Evolutionary conservation across 2,888 invertebrate genomes (phyloP), one percentile per base, ranked within the genome.

Genomic region (Meta bourneti): DNA sequence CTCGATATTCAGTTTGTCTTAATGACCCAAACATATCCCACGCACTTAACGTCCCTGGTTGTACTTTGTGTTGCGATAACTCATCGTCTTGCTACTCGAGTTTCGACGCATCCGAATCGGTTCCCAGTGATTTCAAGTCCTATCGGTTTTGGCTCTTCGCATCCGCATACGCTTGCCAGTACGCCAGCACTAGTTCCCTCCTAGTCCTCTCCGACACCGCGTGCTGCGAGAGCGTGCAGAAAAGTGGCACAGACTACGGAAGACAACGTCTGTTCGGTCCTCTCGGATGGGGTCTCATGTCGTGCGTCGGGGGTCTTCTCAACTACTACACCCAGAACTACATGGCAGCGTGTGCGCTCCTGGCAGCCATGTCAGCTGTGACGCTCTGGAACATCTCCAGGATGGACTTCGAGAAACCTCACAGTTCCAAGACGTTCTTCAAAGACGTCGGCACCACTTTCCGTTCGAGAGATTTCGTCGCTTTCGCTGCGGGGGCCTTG

Each of bases 91-190:
- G n/a, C n/a, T n/a, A n/a, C n/a, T n/a, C n/a, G n/a, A n/a, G n/a
- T n/a, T n/a, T n/a, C n/a, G n/a, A n/a, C n/a, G n/a, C n/a, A n/a
- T n/a, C n/a, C n/a, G n/a, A n/a, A n/a, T n/a, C n/a, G n/a, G n/a
- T 0, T 7, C 16, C 7, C 2, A 51, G n/a, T 13, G 86, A 79
- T 19, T 86, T 79, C 16, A 34, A 13, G 52, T 48, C 92, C 0
- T 90, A 87, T 16, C 90, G 92, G 61, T 93, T 92, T 61, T 93
- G 93, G 93, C 7, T 93, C 1, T 93, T 92, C 74, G 90, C 91
- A 0, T 7, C 93, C 0, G n/a, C 93, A 8, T 49, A 86, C 8
- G n/a, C 93, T 0, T 20, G 89, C 8, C 78, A 93, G 8, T 82
- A 90, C 54, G 72, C 92, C 0, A 86, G 92, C 16, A 81, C 77